Base-by-base conservation (phyloP, 2,888 invertebrate genomes). In the Heliconius erato region DNA sequence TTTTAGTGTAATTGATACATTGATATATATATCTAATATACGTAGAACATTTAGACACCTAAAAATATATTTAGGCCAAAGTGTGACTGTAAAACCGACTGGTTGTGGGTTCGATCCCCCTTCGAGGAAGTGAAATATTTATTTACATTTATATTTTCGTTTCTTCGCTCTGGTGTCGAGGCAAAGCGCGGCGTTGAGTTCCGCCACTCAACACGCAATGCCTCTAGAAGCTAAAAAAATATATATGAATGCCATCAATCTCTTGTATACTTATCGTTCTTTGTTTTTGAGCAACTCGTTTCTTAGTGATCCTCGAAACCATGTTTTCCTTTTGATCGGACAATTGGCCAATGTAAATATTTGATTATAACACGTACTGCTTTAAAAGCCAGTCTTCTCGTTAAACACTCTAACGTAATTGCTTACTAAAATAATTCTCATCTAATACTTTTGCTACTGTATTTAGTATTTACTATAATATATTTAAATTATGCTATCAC, bases 281-380 rank as follows among this genome's bases (percentile, higher is more conserved):
- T 44, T 72, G 44, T 44, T 72, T 72, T 72, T 44, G 44, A 19
- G 44, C 72, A 71, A 40, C 44, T 26, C 26, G 72, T 72, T n/a
- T 16, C 72, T 26, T 72, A 44, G 72, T 44, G 44, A 72, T 7
- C 44, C 44, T 72, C 44, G 16, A 44, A 72, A 16, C 2, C 44
- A 72, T 44, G 44, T 44, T 49, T 72, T 19, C 7, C 40, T 19
- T 49, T 16, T 26, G 26, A 49, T 44, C 26, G 40, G 26, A 49
- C 44, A 26, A 44, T 72, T 44, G 44, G 26, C 4, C 16, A 72
- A 44, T 49, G 44, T 2, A 49, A 19, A 44, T 19, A 26, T 72
- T 26, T 16, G 7, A 72, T 16, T 26, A 19, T 72, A 26, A 49
- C 16, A 49, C 44, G 26, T 44, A 16, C 44, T 14, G 72, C 16